phyloP scores from a whole-genome alignment of 2,113 vertebrate species.

The Columba livia region DNA sequence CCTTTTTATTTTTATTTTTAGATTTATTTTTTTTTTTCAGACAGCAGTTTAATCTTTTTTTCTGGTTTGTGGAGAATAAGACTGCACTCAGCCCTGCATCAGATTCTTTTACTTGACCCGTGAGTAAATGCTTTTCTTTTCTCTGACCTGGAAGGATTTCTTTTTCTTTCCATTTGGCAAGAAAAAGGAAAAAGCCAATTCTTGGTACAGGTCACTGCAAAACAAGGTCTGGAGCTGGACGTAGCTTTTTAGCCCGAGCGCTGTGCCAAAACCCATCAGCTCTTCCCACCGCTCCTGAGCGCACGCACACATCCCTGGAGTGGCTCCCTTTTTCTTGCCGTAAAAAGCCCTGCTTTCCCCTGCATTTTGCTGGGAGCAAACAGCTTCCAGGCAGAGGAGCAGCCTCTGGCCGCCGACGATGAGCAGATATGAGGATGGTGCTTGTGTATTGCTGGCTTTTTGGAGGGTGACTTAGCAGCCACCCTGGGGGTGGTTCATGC shows the following conservation, averaged over 20 bases:
- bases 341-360: background rate
- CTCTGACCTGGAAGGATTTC: constrained; percentile 59
- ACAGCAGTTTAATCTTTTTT: constrained; percentile 1
- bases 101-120: constrained; percentile 47
- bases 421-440: background rate
- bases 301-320: background rate
- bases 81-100: constrained; percentile 17
- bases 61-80: background rate
- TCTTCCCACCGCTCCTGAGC: fast-evolving
- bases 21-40: background rate
- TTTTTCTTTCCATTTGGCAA: constrained; percentile 52
- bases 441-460: background rate
- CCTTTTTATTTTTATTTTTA: constrained; percentile 21
- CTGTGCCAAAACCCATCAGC: constrained; percentile 11
- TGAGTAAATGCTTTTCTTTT: constrained; percentile 35
- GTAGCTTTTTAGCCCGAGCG: background rate
- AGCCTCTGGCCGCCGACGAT: background rate
- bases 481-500: fast-evolving
- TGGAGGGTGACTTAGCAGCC: background rate
- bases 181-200: constrained; percentile 25
- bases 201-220: constrained; percentile 50
- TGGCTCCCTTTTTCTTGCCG: background rate
- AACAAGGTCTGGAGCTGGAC: constrained; percentile 21
- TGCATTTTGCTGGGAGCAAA: background rate
- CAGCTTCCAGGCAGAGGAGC: background rate